These are phyloP conservation scores for Lepus europaeus DNA, from an alignment of 2,113 vertebrate genomes.

Conservation along the genomic window DNA sequence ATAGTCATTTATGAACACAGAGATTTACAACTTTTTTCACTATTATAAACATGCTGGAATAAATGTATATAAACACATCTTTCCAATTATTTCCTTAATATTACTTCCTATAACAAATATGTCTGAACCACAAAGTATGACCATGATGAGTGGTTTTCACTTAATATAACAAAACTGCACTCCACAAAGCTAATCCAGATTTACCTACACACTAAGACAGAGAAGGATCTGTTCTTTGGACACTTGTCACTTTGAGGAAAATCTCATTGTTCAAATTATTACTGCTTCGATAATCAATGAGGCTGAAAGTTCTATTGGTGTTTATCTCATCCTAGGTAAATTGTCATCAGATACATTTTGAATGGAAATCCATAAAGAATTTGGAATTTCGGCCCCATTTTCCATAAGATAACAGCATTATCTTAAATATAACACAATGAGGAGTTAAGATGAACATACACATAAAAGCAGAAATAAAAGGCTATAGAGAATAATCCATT, in stretches of 20 bases:
- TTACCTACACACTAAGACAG: background rate
- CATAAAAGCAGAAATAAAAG: conserved; percentile 3
- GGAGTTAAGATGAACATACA: background rate
- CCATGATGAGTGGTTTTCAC: background rate
- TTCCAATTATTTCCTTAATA: background rate
- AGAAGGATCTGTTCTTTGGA: background rate
- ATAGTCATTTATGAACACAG: background rate
- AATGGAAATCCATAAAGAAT: background rate
- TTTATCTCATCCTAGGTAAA: conserved; percentile 38
- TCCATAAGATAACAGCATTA: background rate
- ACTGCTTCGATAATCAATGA: conserved; percentile 51
- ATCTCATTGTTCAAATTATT: conserved; percentile 40
- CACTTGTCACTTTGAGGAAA: background rate
- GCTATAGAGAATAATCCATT: background rate
- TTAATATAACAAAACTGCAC: background rate
- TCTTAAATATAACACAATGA: background rate
- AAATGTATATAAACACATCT: background rate
- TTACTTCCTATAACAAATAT: background rate
- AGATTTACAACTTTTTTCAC: conserved; percentile 14
- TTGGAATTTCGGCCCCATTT: conserved; percentile 17
- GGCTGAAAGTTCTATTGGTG: conserved; percentile 36
- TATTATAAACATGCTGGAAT: background rate
- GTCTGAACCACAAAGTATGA: background rate
- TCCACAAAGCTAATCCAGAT: background rate
- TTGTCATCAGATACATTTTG: conserved; percentile 5